Base-by-base conservation (phyloP, 1,140 invertebrate species). In the Arctopsyche grandis region DNA sequence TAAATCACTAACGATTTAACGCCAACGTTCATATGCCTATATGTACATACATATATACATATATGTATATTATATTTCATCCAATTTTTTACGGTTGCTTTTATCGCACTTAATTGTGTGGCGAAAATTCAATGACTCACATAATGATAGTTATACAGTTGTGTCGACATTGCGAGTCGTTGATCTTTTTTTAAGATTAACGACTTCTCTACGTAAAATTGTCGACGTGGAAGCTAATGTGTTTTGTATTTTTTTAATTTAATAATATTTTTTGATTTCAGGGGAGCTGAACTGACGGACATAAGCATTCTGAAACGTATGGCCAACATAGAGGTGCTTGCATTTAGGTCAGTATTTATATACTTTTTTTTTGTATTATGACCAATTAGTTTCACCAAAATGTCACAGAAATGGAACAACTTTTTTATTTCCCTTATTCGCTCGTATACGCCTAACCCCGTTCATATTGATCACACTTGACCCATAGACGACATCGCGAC, bases 201-300 rank as follows among this genome's bases (percentile, higher is more conserved):
- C 16, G 16, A 9, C 58, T 58, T 58, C 9, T 58, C n/a, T n/a
- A n/a, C n/a, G n/a, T n/a, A n/a, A n/a, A n/a, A 52, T 3, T 16
- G 56, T 38, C 56, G 48, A 60, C 56, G 56, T 38, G 29, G 29
- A 38, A 38, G 29, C 29, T 3, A 52, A n/a, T 10, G 48, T 52
- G 16, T 52, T 52, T 5, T 56, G 4, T 56, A 56, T 56, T 7
- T 56, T n/a, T n/a, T n/a, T n/a, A n/a, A n/a, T n/a, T n/a, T 38
- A 38, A 38, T 38, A 38, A 38, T 38, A 38, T 84, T 83, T 84
- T 83, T 84, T 88, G 85, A 86, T 90, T 87, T 10, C 88, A 95
- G 94, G 94, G 94, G 94, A 21, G 93, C 93, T 80, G 94, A 95
- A 88, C 87, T 95, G 69, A 92, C 90, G 44, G 94, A 96, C 88